These are phyloP conservation scores for Melanaphis sacchari DNA, from an alignment of 1,140 invertebrate genomes.

Conservation along the genomic window DNA sequence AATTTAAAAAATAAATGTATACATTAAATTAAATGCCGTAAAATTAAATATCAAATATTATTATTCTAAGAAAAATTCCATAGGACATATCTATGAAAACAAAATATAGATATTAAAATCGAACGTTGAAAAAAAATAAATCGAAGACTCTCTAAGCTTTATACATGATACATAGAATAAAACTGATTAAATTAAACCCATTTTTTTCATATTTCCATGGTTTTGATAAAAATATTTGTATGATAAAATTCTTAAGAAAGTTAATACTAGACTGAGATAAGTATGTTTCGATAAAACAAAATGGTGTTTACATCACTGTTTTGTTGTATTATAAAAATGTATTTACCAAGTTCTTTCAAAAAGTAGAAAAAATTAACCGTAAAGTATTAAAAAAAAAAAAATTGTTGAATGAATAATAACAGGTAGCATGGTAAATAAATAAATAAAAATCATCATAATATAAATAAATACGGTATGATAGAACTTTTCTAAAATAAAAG, in stretches of 20 bases:
- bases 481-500: neutral
- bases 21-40: neutral
- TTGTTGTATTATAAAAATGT: no score
- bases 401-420: neutral
- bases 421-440: neutral
- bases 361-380: neutral
- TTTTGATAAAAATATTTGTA: neutral
- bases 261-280: neutral
- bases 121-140: neutral
- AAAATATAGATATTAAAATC: neutral
- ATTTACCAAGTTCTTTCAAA: neutral
- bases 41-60: constrained; percentile 5
- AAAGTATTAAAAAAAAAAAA: neutral
- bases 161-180: neutral
- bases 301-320: neutral
- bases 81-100: neutral
- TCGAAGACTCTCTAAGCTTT: neutral
- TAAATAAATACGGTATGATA: neutral
- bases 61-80: neutral
- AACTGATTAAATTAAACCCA: neutral
- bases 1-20: neutral
- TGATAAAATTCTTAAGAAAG: neutral
- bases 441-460: neutral
- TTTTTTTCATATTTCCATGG: neutral
- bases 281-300: neutral